Conservation (phyloP, 92 coral and sea anemone genomes). For the Zoanthus sansibaricus region DNA sequence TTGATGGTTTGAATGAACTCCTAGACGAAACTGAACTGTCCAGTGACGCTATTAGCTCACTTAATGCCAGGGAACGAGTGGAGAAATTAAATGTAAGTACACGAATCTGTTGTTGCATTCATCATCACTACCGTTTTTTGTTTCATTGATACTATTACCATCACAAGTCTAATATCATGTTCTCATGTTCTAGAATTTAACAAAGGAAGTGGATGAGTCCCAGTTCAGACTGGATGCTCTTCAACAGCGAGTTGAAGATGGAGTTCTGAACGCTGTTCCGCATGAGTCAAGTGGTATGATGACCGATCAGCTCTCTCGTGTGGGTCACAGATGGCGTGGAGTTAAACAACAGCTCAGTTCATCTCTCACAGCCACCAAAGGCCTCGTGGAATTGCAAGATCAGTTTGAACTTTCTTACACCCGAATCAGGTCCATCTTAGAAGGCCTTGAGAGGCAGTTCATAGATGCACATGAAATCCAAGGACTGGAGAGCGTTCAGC, state of each 20-base stretch:
- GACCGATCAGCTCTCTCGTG: slow-evolving; percentile 61
- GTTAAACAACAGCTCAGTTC: slow-evolving; percentile 44
- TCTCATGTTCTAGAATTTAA: slow-evolving; percentile 55
- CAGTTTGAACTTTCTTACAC: slow-evolving; percentile 31
- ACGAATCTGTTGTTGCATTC: not conserved
- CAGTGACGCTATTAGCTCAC: slow-evolving; percentile 48
- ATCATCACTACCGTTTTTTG: too few species aligned
- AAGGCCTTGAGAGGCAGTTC: slow-evolving; percentile 39
- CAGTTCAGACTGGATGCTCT: slow-evolving; percentile 73
- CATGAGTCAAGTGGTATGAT: slow-evolving; percentile 53
- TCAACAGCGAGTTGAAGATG: slow-evolving; percentile 74
- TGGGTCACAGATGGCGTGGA: slow-evolving; percentile 59
- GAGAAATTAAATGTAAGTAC: slow-evolving; percentile 57
- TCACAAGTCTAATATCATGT: too few species aligned
- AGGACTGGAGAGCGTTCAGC: slow-evolving; percentile 37
- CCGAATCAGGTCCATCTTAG: slow-evolving; percentile 25
- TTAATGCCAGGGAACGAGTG: slow-evolving; percentile 73
- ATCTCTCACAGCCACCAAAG: slow-evolving; percentile 43
- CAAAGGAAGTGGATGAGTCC: slow-evolving; percentile 80
- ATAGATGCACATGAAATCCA: slow-evolving; percentile 19
- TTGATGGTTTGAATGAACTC: slow-evolving; percentile 65
- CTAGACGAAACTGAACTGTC: slow-evolving; percentile 80
- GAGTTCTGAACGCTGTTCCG: slow-evolving; percentile 47
- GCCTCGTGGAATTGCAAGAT: slow-evolving; percentile 57
- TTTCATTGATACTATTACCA: too few species aligned